Conservation (phyloP, 2,797 vertebrate species). For the Sebastes matsubarae region DNA sequence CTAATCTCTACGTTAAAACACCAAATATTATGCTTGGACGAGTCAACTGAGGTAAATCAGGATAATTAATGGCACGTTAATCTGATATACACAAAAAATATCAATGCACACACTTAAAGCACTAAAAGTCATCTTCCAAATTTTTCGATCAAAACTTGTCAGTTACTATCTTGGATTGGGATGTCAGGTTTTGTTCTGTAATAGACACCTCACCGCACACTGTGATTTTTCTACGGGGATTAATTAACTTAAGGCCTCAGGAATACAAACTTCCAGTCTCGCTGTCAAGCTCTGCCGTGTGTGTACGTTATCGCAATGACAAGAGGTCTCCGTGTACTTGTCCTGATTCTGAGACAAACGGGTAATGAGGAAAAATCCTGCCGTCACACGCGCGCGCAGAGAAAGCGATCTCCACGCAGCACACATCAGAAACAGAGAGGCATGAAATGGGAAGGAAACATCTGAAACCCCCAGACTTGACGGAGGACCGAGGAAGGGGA, state of each 20-base stretch:
- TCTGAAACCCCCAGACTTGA: constrained; percentile 65
- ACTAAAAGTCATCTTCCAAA: background rate
- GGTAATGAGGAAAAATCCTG: constrained; percentile 66
- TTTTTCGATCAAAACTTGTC: constrained; percentile 48
- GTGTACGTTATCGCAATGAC: constrained; percentile 53
- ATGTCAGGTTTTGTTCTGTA: constrained; percentile 63
- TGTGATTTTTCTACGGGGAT: constrained; percentile 61
- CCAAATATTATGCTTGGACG: constrained; percentile 55
- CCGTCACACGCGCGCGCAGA: constrained; percentile 25
- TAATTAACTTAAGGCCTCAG: constrained; percentile 77
- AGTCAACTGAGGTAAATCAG: constrained; percentile 57
- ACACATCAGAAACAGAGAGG: constrained; percentile 60
- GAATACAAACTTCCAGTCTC: constrained; percentile 67
- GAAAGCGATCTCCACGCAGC: constrained; percentile 35
- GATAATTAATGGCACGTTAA: constrained; percentile 39
- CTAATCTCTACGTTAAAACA: constrained; percentile 66
- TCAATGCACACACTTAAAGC: background rate
- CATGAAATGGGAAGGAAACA: constrained; percentile 70
- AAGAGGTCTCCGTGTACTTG: constrained; percentile 64
- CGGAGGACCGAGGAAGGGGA: constrained; percentile 46
- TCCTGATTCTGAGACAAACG: constrained; percentile 66
- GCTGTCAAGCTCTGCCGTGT: constrained; percentile 62
- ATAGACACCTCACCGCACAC: constrained; percentile 58
- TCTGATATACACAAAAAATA: constrained; percentile 20
- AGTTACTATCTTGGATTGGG: constrained; percentile 51